Evolutionary conservation across 2,888 invertebrate genomes (phyloP).

Genomic region (Morpho achilles): DNA sequence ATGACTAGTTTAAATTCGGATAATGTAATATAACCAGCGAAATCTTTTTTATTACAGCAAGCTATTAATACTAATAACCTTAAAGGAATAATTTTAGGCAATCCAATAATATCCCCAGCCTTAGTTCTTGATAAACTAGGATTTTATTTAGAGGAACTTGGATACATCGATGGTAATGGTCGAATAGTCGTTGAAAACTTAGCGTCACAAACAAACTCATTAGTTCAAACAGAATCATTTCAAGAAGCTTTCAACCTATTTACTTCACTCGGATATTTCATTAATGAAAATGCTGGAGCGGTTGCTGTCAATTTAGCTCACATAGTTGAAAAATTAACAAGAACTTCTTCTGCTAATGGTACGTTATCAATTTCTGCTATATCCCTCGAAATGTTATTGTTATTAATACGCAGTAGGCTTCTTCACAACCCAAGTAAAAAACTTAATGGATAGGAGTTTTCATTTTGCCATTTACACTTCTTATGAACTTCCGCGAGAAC

Average conservation of each 20-base stretch:
- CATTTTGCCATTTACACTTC: too few species aligned
- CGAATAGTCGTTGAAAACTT: conserved; percentile 74
- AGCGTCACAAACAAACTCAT: conserved; percentile 68
- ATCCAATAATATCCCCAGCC: conserved; percentile 90
- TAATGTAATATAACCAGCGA: too few species aligned
- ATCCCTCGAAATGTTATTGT: too few species aligned
- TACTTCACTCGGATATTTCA: conserved; percentile 76
- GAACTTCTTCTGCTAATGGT: conserved; percentile 25
- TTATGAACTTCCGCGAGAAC: too few species aligned
- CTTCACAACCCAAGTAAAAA: too few species aligned
- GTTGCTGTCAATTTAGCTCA: conserved; percentile 85
- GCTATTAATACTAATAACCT: conserved; percentile 81
- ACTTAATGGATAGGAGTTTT: too few species aligned
- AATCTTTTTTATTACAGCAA: conserved; percentile 34
- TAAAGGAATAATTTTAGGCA: conserved; percentile 87
- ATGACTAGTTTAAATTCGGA: background rate
- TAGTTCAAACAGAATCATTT: conserved; percentile 75
- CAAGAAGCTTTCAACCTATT: conserved; percentile 81
- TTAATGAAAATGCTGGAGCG: conserved; percentile 79
- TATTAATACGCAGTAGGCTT: too few species aligned
- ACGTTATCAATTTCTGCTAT: background rate
- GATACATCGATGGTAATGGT: conserved; percentile 83
- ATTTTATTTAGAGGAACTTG: conserved; percentile 71
- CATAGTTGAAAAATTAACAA: conserved; percentile 55
- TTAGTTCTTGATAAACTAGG: conserved; percentile 55